Percentiles rank a stretch among this genome's conserved stretches.
phyloP scores from a whole-genome alignment of 2,113 vertebrate genomes.

The Chloropsis cyanopogon region DNA sequence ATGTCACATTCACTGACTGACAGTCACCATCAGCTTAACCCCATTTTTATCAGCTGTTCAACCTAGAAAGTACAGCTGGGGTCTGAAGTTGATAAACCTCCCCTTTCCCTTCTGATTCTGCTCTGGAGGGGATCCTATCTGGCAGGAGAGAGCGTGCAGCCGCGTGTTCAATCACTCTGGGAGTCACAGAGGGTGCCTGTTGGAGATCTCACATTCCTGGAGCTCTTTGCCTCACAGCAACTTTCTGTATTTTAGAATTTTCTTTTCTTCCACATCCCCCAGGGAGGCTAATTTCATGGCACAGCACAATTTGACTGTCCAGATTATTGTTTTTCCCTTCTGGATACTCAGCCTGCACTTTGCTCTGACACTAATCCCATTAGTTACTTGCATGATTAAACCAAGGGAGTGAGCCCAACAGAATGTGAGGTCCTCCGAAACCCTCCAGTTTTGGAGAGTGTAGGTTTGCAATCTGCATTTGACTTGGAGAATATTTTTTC shows the following conservation, averaged over 20 bases:
- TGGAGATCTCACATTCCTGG: background rate
- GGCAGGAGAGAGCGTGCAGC: background rate
- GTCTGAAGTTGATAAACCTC: background rate
- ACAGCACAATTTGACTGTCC: background rate
- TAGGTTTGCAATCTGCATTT: slow-evolving; percentile 6
- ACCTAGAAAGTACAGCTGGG: background rate
- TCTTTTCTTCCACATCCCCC: background rate
- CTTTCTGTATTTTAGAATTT: slow-evolving; percentile 5
- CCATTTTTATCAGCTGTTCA: slow-evolving; percentile 5
- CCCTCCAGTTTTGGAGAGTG: background rate
- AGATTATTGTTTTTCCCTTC: slow-evolving; percentile 37
- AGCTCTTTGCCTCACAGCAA: background rate
- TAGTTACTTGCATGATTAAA: slow-evolving; percentile 44
- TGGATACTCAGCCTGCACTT: slow-evolving; percentile 31
- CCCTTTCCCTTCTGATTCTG: background rate
- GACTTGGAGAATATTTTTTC: background rate
- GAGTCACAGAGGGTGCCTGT: background rate
- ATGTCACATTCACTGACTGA: background rate
- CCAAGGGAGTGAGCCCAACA: background rate
- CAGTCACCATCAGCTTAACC: slow-evolving; percentile 8
- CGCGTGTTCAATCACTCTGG: background rate
- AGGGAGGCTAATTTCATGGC: slow-evolving; percentile 40
- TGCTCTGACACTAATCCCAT: background rate
- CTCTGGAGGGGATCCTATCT: background rate
- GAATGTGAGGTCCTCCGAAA: slow-evolving; percentile 15